A percentile compares a stretch with the other conserved stretches of the same genome.
Evolutionary conservation across 2,797 vertebrate genomes (phyloP).

Genomic region (Parambassis ranga): DNA sequence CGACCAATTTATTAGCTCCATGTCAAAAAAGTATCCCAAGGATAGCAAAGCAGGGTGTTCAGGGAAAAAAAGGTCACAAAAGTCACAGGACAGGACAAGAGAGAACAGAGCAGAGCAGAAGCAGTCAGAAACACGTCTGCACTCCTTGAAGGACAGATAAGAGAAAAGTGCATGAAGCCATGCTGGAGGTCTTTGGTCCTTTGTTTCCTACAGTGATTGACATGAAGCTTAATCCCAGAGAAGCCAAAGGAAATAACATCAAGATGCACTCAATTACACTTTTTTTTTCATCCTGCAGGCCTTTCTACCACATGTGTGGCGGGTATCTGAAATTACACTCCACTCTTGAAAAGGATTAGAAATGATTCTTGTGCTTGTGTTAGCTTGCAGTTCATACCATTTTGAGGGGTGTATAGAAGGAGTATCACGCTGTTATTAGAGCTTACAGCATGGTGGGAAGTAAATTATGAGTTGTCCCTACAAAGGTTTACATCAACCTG

Average conservation of each 20-base stretch:
- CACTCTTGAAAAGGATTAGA: constrained; percentile 64
- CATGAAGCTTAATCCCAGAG: constrained; percentile 63
- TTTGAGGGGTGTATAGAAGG: constrained; percentile 65
- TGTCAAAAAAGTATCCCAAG: no score
- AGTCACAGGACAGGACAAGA: no score
- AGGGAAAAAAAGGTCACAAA: no score
- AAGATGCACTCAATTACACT: constrained; percentile 74
- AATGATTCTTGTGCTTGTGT: constrained; percentile 63
- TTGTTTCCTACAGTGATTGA: constrained; percentile 64
- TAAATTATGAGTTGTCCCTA: constrained; percentile 62
- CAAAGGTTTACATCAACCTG: constrained; percentile 63
- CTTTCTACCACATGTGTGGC: constrained; percentile 77
- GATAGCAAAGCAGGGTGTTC: no score
- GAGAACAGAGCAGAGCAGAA: no score
- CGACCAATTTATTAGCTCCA: no score
- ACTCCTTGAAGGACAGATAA: no score
- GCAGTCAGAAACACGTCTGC: no score
- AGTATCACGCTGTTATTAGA: constrained; percentile 72
- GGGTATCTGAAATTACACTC: constrained; percentile 75
- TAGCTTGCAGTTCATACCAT: constrained; percentile 70
- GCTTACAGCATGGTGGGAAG: constrained; percentile 25
- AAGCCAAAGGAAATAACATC: constrained; percentile 74
- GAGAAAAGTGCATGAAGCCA: constrained; percentile 46
- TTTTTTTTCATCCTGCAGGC: constrained; percentile 55
- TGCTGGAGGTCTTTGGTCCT: constrained; percentile 60